Percentiles rank a stretch among this genome's conserved stretches.
Conservation (phyloP, 2,888 invertebrate species). For the Sthenelais limicola region DNA sequence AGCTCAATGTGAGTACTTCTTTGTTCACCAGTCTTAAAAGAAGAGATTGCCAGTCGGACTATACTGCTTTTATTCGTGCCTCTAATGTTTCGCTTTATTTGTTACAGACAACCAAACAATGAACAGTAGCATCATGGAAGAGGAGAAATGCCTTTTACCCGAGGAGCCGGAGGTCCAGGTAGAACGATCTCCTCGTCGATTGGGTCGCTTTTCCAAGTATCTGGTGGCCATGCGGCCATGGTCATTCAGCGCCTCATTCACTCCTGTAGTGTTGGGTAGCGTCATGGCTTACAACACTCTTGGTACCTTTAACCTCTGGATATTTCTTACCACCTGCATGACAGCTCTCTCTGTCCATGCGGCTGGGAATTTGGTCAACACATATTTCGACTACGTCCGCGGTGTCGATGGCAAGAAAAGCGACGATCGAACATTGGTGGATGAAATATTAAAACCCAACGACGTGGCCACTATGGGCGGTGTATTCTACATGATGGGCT, state of each 20-base stretch:
- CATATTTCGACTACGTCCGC: constrained; percentile 94
- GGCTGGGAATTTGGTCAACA: constrained; percentile 96
- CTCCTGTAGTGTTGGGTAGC: constrained; percentile 91
- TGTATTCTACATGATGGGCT: constrained; percentile 88
- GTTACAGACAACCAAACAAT: too few species aligned
- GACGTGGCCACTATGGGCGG: constrained; percentile 91
- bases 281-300: constrained; percentile 86
- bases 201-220: constrained; percentile 28
- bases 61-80: too few species aligned
- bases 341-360: constrained; percentile 94
- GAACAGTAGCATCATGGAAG: too few species aligned
- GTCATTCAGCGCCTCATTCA: constrained; percentile 92
- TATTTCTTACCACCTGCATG: constrained; percentile 84
- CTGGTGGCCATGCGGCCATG: constrained; percentile 88
- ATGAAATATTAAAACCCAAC: constrained; percentile 87
- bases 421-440: constrained; percentile 95
- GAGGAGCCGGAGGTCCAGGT: constrained; percentile 11
- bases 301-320: constrained; percentile 80
- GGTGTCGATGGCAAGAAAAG: constrained; percentile 86
- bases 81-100: too few species aligned
- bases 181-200: neutral
- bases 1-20: too few species aligned
- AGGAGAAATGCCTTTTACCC: constrained; percentile 1
- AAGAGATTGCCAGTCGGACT: too few species aligned
- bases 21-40: too few species aligned